A percentile compares a stretch with the other conserved stretches of the same genome.
Conservation (phyloP, 2,888 invertebrate genomes). For the Meganola albula region DNA sequence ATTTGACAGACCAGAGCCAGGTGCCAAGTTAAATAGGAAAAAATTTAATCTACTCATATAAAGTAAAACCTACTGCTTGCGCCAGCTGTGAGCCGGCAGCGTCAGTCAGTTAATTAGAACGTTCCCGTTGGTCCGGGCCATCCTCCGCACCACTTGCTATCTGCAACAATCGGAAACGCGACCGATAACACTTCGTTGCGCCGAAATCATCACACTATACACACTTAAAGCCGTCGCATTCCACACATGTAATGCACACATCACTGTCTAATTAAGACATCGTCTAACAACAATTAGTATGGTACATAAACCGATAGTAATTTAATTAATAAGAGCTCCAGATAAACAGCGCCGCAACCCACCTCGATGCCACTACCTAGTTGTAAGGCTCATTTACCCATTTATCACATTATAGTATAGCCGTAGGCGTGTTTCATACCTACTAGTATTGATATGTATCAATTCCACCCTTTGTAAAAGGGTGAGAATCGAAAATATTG, state of each 20-base stretch:
- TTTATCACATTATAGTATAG: slow-evolving; percentile 34
- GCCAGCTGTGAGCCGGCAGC: slow-evolving; percentile 73
- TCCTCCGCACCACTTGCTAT: slow-evolving; percentile 69
- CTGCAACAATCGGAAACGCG: slow-evolving; percentile 72
- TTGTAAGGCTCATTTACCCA: slow-evolving; percentile 39
- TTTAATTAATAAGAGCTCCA: slow-evolving; percentile 64
- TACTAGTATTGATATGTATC: slow-evolving; percentile 40
- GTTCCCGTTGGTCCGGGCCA: slow-evolving; percentile 63
- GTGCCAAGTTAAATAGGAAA: too few relatives aligned
- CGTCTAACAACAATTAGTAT: slow-evolving; percentile 27
- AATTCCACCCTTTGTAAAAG: slow-evolving; percentile 39
- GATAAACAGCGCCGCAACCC: slow-evolving; percentile 59
- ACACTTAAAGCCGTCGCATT: slow-evolving; percentile 18
- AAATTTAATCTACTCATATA: too few relatives aligned
- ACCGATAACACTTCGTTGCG: slow-evolving; percentile 64
- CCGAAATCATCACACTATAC: slow-evolving; percentile 33
- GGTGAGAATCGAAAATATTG: slow-evolving; percentile 63
- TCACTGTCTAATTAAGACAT: slow-evolving; percentile 20
- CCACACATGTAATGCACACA: slow-evolving; percentile 17
- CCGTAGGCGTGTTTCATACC: slow-evolving; percentile 36
- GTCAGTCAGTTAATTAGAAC: slow-evolving; percentile 73
- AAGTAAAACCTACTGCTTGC: slow-evolving; percentile 56
- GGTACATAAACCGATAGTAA: slow-evolving; percentile 42
- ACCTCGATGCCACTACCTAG: slow-evolving; percentile 57
- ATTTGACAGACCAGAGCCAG: too few relatives aligned